phyloP scores from a whole-genome alignment of 2,113 vertebrate genomes.

The Menura novaehollandiae region DNA sequence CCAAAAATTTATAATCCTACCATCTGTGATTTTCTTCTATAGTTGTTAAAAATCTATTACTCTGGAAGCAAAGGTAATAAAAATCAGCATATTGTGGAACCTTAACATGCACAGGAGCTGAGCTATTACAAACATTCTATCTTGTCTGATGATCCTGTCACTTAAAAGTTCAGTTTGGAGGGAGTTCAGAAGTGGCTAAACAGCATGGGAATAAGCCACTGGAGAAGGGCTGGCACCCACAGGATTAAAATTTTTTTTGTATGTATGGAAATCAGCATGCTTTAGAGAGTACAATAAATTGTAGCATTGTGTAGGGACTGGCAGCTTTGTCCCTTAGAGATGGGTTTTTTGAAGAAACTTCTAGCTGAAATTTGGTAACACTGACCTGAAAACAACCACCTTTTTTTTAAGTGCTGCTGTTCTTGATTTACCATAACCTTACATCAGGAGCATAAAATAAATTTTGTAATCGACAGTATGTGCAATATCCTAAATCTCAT shows the following conservation, averaged over 20 bases:
- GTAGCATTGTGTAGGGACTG: not conserved
- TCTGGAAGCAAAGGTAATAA: not conserved
- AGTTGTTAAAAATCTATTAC: not conserved
- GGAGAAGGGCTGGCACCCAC: not conserved
- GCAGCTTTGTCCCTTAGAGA: not conserved
- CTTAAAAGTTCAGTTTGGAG: not conserved
- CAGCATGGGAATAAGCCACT: not conserved
- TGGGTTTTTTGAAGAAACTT: not conserved
- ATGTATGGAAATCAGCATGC: not conserved
- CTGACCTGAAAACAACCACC: accelerated
- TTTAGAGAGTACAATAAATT: not conserved
- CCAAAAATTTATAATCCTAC: not conserved
- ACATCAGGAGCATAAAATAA: not conserved
- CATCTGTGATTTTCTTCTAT: not conserved
- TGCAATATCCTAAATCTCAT: not conserved
- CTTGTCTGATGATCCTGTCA: not conserved
- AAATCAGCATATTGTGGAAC: not conserved
- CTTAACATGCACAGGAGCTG: not conserved
- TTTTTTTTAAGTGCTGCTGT: not conserved
- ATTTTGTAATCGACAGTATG: not conserved
- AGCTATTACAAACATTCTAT: not conserved
- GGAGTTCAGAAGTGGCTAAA: not conserved
- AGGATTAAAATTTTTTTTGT: accelerated
- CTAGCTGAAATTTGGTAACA: not conserved
- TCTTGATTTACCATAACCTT: not conserved